A percentile compares a stretch with the other conserved stretches of the same genome.
Evolutionary conservation across 1,140 invertebrate genomes (phyloP).

Genomic region (Bathynomus jamesi): DNA sequence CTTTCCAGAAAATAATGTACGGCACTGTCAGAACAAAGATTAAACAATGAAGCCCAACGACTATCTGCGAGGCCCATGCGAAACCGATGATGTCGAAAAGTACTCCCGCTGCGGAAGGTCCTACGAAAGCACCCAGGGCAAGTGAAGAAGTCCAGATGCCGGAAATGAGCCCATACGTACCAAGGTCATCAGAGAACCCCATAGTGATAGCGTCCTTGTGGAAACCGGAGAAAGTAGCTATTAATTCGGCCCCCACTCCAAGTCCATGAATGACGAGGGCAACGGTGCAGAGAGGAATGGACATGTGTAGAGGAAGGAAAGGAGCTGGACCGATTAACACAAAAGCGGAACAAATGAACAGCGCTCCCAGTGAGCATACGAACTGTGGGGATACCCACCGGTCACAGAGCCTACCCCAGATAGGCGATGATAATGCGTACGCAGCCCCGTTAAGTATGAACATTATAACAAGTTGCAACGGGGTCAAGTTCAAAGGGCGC

Average conservation of each 20-base stretch:
- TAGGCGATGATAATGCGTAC: constrained; percentile 70
- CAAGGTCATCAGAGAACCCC: constrained; percentile 67
- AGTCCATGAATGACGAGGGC: constrained; percentile 69
- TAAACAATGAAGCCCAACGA: too few species aligned
- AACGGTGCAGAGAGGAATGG: constrained; percentile 46
- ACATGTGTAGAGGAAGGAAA: constrained; percentile 16
- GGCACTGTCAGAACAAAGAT: too few species aligned
- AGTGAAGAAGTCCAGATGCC: constrained; percentile 78
- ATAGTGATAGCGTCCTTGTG: constrained; percentile 58
- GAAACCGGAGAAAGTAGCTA: constrained; percentile 72
- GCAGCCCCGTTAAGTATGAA: constrained; percentile 79
- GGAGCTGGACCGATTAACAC: constrained; percentile 57
- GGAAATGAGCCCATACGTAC: constrained; percentile 74
- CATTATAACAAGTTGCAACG: constrained; percentile 68
- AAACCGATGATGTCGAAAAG: constrained; percentile 67
- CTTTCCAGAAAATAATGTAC: too few species aligned
- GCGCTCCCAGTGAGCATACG: constrained; percentile 57
- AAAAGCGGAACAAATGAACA: constrained; percentile 59
- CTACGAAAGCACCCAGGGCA: constrained; percentile 72
- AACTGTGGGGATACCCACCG: constrained; percentile 56
- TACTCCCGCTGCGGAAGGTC: constrained; percentile 66
- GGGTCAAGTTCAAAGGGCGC: constrained; percentile 61
- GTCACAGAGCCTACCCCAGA: constrained; percentile 73
- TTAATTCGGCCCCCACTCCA: constrained; percentile 68
- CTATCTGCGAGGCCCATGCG: constrained; percentile 49